Conservation (phyloP, 2,113 vertebrate species). For the Gymnarchus niloticus region DNA sequence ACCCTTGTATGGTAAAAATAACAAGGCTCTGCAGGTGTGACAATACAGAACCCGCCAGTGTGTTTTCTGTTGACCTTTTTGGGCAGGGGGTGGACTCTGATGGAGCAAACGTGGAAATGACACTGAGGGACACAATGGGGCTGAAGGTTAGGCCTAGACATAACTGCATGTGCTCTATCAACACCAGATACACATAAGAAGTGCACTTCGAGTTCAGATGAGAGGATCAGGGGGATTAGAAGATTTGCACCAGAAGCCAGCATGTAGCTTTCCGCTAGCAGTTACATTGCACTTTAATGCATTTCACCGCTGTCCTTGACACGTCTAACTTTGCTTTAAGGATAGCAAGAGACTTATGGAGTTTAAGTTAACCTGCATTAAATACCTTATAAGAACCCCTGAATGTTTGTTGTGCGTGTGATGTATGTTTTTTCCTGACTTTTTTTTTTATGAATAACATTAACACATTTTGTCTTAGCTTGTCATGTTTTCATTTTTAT, state of each 20-base stretch:
- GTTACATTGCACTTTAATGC: constrained; percentile 53
- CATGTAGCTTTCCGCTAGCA: constrained; percentile 64
- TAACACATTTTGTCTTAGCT: background rate
- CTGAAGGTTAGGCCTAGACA: background rate
- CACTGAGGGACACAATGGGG: background rate
- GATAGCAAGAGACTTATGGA: background rate
- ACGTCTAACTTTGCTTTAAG: constrained; percentile 1
- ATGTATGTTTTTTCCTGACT: background rate
- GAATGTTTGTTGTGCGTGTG: background rate
- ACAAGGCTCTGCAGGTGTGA: background rate
- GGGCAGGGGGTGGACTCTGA: background rate
- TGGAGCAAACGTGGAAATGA: background rate
- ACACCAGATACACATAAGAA: constrained; percentile 42
- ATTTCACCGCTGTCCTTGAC: constrained; percentile 30
- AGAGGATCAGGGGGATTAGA: constrained; percentile 74
- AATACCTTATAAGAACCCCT: background rate
- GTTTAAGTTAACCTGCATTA: background rate
- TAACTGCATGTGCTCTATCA: background rate
- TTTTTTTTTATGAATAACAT: background rate
- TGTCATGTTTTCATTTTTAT: background rate
- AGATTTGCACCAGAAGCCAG: constrained; percentile 66
- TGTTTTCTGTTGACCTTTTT: background rate
- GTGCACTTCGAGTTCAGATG: constrained; percentile 53
- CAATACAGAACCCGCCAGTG: background rate
- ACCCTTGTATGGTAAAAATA: background rate